Evolutionary conservation across 30 jellyfish, hydroid and myxozoan species (phyloP).

Genomic region (Catostylus mosaicus): DNA sequence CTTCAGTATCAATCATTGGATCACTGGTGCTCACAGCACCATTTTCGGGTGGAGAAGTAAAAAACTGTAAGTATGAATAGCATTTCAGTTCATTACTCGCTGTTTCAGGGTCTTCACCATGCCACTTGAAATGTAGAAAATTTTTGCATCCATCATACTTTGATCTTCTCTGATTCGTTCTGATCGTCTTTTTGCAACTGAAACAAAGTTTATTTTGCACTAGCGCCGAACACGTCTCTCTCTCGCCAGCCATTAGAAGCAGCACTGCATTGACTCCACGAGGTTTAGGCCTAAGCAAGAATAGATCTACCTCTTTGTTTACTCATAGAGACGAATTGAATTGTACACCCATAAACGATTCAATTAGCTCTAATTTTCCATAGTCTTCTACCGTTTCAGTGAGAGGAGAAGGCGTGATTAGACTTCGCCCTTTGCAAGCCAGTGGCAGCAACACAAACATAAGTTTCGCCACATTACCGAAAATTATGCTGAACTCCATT

Average conservation of each 20-base stretch:
- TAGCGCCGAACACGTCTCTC: not conserved
- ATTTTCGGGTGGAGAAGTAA: no score
- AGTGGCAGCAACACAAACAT: no score
- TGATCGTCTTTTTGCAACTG: not conserved
- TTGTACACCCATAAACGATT: not conserved
- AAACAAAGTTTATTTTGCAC: not conserved
- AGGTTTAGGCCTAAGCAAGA: constrained; percentile 24
- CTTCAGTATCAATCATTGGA: no score
- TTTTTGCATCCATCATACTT: no score
- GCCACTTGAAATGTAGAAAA: not conserved
- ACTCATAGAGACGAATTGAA: constrained; percentile 29
- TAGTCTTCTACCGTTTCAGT: no score
- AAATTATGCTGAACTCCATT: not conserved
- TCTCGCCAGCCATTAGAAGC: constrained; percentile 28
- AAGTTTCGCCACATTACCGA: not conserved
- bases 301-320: constrained; percentile 23
- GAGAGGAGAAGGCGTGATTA: not conserved
- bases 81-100: no score
- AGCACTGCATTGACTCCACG: constrained; percentile 4
- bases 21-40: no score
- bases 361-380: not conserved
- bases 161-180: not conserved
- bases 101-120: not conserved
- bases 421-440: constrained; percentile 3
- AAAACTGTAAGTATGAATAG: no score